phyloP scores from a whole-genome alignment of 2,888 invertebrate genomes.

The Acronicta aceris region DNA sequence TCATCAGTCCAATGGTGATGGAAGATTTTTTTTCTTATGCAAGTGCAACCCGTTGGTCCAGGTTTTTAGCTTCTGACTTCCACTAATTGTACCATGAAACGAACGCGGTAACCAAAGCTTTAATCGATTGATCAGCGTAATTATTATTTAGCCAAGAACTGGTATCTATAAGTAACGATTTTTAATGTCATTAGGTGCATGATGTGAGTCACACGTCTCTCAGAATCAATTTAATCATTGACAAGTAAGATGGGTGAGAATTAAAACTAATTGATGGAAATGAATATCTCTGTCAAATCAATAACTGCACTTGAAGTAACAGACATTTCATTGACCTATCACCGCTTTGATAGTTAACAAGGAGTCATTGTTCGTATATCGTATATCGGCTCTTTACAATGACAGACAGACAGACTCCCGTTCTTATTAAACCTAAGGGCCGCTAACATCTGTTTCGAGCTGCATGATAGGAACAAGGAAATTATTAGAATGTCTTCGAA shows the following conservation, averaged over 20 bases:
- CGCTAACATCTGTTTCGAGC: conserved; percentile 2
- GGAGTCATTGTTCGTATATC: conserved; percentile 33
- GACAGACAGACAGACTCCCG: conserved; percentile 22
- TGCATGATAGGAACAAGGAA: neutral
- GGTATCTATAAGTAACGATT: no score
- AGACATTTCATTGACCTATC: conserved; percentile 45
- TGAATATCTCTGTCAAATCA: conserved; percentile 37
- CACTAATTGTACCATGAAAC: no score
- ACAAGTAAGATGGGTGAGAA: conserved; percentile 1
- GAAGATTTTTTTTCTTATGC: no score
- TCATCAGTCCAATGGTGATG: no score
- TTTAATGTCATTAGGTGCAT: no score
- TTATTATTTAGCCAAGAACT: no score
- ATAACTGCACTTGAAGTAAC: conserved; percentile 42
- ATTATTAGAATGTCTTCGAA: no score
- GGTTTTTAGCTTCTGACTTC: no score
- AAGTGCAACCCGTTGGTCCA: no score
- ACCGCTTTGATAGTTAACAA: conserved; percentile 27
- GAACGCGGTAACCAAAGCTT: no score
- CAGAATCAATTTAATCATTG: neutral
- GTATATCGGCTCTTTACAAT: conserved; percentile 21
- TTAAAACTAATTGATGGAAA: conserved; percentile 35
- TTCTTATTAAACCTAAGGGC: conserved; percentile 12
- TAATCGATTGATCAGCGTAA: no score
- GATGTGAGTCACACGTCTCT: neutral